Percentiles rank a stretch among this genome's conserved stretches.
These are phyloP conservation scores for Apeltes quadracus DNA, from an alignment of 2,113 vertebrate genomes.

Conservation along the genomic window DNA sequence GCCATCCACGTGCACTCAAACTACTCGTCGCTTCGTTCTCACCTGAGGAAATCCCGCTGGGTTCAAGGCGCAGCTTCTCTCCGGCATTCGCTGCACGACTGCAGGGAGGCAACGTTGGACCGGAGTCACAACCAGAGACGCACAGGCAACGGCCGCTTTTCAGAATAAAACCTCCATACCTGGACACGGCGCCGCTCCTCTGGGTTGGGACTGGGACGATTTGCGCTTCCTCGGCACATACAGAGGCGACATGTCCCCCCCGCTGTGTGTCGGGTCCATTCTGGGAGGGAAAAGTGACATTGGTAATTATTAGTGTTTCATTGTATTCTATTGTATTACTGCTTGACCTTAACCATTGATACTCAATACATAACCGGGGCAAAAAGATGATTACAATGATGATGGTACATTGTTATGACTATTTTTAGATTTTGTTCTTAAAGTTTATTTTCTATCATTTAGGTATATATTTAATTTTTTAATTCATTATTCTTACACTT, in stretches of 20 bases:
- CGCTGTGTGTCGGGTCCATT: constrained; percentile 61
- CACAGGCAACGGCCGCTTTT: not conserved
- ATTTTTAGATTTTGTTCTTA: too few species aligned
- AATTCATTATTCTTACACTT: too few species aligned
- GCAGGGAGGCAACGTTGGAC: not conserved
- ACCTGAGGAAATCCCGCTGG: constrained; percentile 51
- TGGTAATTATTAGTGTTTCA: too few species aligned
- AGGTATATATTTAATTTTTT: too few species aligned
- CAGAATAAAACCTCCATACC: constrained; percentile 24
- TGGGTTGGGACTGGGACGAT: constrained; percentile 68
- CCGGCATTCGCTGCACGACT: constrained; percentile 61
- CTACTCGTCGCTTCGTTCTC: not conserved
- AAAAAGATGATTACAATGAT: too few species aligned
- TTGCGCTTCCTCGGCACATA: constrained; percentile 76
- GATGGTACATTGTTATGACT: too few species aligned
- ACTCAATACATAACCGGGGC: too few species aligned
- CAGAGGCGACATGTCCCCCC: constrained; percentile 70
- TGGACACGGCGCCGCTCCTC: constrained; percentile 51
- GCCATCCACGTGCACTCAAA: not conserved
- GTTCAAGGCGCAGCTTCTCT: constrained; percentile 45
- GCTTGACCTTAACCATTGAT: too few species aligned
- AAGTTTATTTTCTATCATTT: too few species aligned
- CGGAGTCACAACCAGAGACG: not conserved
- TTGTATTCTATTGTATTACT: too few species aligned
- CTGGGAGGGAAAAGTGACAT: not conserved